Base-by-base conservation (phyloP, 2,797 vertebrate species). In the Catostomus latipinnis region DNA sequence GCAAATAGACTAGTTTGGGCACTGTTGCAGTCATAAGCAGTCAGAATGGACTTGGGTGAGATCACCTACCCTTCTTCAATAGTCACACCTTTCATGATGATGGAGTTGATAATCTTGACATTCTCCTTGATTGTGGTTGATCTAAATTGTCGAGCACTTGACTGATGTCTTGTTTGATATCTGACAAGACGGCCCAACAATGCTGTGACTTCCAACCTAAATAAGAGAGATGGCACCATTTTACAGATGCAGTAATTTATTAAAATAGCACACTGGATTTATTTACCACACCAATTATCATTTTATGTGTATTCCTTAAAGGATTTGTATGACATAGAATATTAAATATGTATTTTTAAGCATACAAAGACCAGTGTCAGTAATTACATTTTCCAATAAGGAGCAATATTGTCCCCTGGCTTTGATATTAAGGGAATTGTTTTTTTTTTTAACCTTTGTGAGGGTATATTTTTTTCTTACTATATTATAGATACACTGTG, bases 21-120 rank as follows among this genome's bases (percentile, higher is more conserved):
- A n/a, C 67, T 70, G 62, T 45, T 46, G 46, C 50, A 5, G 34
- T 56, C 11, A 65, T 22, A 14, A 75, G 16, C 34, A 56, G 12
- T 61, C 12, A 54, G 49, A 62, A 54, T 56, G 8, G n/a, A 18
- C 71, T 56, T 65, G 54, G 60, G 8, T 43, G 14, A 16, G 62
- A 87, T 63, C 76, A 93, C 96, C 85, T 93, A 99, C 98, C 96
- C 96, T 87, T 99, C 98, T 80, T 98, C 96, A 62, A 99, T 92
- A 16, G 93, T 97, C 83, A 99, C 97, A n/a, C 94, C 95, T 58
- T 97, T 97, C 98, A 99, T 99, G 88, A 99, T 94, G 92, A 99
- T 96, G 73, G 97, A 98, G 91, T 95, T 98, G 84, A 92, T 93
- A 87, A 99, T 91, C 92, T 97, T 96, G 83, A 96, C 96, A 92